Evolutionary conservation across 2,888 invertebrate species (phyloP).

Genomic region (Osmoderma eremita): DNA sequence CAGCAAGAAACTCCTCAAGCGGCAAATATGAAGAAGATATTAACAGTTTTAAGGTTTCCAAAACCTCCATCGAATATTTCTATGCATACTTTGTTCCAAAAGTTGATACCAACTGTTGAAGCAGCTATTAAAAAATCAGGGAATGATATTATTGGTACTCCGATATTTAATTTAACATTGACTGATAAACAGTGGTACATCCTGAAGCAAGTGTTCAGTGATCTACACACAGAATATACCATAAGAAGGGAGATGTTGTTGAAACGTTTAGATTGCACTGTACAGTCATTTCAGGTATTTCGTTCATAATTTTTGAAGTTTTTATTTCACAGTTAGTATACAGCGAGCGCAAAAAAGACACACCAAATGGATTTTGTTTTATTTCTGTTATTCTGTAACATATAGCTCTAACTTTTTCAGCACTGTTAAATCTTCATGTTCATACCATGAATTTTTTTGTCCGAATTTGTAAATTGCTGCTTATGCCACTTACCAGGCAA

Average conservation of each 20-base stretch:
- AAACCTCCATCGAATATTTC: slow-evolving; percentile 90
- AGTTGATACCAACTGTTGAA: slow-evolving; percentile 76
- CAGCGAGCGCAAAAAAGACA: no score
- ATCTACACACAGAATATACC: slow-evolving; percentile 84
- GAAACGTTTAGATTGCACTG: slow-evolving; percentile 92
- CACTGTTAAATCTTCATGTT: no score
- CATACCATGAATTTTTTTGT: no score
- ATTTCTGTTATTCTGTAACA: no score
- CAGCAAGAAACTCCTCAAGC: slow-evolving; percentile 89
- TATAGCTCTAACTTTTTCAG: no score
- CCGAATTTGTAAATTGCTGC: no score
- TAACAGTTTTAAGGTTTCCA: slow-evolving; percentile 83
- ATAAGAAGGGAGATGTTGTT: slow-evolving; percentile 86
- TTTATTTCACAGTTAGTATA: no score
- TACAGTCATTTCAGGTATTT: slow-evolving; percentile 91
- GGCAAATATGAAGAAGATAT: slow-evolving; percentile 77
- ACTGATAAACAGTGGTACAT: slow-evolving; percentile 85
- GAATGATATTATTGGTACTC: slow-evolving; percentile 75
- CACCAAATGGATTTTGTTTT: no score
- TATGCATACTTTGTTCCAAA: slow-evolving; percentile 79
- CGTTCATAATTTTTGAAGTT: slow-evolving; percentile 9
- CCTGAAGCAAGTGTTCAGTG: slow-evolving; percentile 74
- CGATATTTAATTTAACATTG: slow-evolving; percentile 77
- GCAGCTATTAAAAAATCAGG: slow-evolving; percentile 72
- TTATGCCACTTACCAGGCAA: no score